Evolutionary conservation across 2,888 invertebrate species (phyloP), one percentile per base, ranked within the genome.

Genomic region (Apoderus coryli): DNA sequence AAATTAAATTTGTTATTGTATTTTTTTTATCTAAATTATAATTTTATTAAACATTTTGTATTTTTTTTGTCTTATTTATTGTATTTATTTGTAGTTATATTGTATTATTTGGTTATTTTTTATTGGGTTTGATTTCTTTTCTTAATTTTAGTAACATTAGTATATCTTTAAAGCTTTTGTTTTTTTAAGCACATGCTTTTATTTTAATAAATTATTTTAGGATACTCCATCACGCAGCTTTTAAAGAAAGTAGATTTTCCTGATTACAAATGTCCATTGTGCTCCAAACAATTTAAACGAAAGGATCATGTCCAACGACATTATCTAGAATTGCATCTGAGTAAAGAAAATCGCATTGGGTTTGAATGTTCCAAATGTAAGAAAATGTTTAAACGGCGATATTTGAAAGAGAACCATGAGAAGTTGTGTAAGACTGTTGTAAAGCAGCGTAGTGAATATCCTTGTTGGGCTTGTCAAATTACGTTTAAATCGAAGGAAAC

Each of bases 351-450:
- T 14, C 27, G 22, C 2, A 29, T 39, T n/a, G 42, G 32, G n/a
- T 50, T 33, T 35, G 30, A 41, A 4, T 52, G 52, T 24, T 28
- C 25, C 4, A 40, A 40, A 28, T 52, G 52, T 37, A 34, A 40
- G 3, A 46, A 37, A 24, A 35, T 38, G 9, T 52, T 49, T 40
- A 50, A 50, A 28, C 28, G 52, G 22, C 45, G 39, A 25, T 52
- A 52, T 22, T 30, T 50, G 15, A 37, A 49, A 43, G 48, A 48
- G 12, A 43, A 48, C 31, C 52, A 52, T 35, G 40, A 42, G 25
- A 44, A 42, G 26, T 44, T 34, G 10, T 50, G 52, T 30, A n/a
- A n/a, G n/a, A n/a, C n/a, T n/a, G n/a, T n/a, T n/a, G n/a, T n/a
- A n/a, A n/a, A n/a, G n/a, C n/a, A 6, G n/a, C 19, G 7, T 6